Conservation (phyloP, 2,888 invertebrate genomes). For the Folsomia candida region DNA sequence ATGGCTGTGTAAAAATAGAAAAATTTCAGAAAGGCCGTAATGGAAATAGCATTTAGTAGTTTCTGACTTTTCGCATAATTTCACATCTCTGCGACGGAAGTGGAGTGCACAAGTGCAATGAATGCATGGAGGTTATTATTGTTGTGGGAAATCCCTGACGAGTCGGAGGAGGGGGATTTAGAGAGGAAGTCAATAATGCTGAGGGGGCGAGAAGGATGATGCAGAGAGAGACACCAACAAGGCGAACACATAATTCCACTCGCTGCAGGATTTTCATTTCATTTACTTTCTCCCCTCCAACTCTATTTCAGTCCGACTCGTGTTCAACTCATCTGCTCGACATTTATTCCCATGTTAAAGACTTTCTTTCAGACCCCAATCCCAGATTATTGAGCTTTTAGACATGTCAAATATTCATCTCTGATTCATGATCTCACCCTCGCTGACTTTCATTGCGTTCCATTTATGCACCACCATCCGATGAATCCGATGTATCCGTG, state of each 20-base stretch:
- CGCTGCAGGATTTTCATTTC: slow-evolving; percentile 29
- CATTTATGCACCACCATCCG: not conserved
- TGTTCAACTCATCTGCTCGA: not conserved
- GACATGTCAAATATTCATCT: slow-evolving; percentile 7
- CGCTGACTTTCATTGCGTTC: slow-evolving; percentile 16
- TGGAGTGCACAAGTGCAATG: not conserved
- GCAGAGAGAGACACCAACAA: not conserved
- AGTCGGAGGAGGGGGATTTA: not conserved
- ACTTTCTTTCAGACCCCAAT: not conserved
- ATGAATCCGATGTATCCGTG: too few relatives aligned
- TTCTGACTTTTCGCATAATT: too few relatives aligned
- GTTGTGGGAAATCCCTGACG: not conserved
- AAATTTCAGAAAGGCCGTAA: too few relatives aligned
- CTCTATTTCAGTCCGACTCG: not conserved
- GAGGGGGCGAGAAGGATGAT: slow-evolving; percentile 9
- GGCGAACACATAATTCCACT: slow-evolving; percentile 10
- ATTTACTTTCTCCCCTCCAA: slow-evolving; percentile 29
- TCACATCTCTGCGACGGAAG: not conserved
- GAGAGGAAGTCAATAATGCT: slow-evolving; percentile 17
- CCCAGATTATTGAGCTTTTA: not conserved
- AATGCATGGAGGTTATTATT: not conserved
- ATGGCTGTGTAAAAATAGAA: too few relatives aligned
- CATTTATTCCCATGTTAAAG: not conserved
- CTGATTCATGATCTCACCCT: slow-evolving; percentile 16
- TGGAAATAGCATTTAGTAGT: too few relatives aligned